Evolutionary conservation across 2,888 invertebrate species (phyloP).

Genomic region (Mimachlamys varia): DNA sequence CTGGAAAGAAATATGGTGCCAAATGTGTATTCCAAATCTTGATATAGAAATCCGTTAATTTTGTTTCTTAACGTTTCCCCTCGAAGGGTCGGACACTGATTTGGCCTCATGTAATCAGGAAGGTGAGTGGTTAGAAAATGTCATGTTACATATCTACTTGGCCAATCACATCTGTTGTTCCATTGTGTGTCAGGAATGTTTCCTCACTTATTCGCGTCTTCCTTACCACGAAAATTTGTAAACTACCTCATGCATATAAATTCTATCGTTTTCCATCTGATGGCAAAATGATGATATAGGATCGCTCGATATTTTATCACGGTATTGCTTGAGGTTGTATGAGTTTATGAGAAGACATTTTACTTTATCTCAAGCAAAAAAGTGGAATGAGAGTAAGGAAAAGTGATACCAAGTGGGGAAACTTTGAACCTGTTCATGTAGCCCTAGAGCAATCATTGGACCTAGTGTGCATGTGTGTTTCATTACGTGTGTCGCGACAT

Average conservation of each 20-base stretch:
- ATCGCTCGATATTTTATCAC: too few species aligned
- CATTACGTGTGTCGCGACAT: not conserved
- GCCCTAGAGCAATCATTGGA: not conserved
- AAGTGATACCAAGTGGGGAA: conserved; percentile 1
- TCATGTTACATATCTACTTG: conserved; percentile 31
- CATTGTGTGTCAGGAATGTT: not conserved
- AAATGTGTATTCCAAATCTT: not conserved
- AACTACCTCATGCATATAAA: not conserved
- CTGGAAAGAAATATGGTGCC: not conserved
- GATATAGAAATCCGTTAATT: conserved; percentile 31
- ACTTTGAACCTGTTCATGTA: not conserved
- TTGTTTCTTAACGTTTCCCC: conserved; percentile 44
- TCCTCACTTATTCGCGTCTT: not conserved
- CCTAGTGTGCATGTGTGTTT: not conserved
- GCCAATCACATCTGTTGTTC: conserved; percentile 27
- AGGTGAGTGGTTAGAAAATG: conserved; percentile 66
- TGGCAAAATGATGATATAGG: not conserved
- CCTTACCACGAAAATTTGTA: not conserved
- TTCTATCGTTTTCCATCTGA: not conserved
- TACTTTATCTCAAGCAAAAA: not conserved
- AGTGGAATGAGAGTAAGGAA: not conserved
- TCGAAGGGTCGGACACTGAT: conserved; percentile 73
- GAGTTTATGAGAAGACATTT: not conserved
- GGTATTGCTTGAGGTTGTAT: not conserved
- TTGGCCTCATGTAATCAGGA: conserved; percentile 65